Base-by-base conservation (phyloP, 2,113 vertebrate genomes). In the Phaethon lepturus region DNA sequence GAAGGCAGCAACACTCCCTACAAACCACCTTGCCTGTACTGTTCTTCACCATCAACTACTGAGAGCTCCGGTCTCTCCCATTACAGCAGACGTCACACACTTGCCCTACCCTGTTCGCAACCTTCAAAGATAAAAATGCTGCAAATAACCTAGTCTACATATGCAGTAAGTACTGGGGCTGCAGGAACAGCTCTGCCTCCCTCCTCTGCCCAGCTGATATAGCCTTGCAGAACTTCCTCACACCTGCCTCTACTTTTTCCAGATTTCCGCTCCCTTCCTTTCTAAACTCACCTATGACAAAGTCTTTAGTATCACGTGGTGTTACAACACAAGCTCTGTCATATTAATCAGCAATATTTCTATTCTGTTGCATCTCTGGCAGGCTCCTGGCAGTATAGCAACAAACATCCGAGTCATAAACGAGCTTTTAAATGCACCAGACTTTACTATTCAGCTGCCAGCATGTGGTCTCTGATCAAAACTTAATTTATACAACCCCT, bases 341-440 rank as follows among this genome's bases (percentile, higher is more conserved):
- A 45, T 56, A 87, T 91, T 86, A 86, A 95, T 76, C 91, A 96
- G 74, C 84, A 94, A 67, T 93, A 79, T 88, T 91, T 97, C 79
- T 50, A 87, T 91, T 94, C 74, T 17, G 8, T 53, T 40, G 31
- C 58, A 76, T 78, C 77, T 94, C 92, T 95, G 67, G 38, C 77
- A 82, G 74, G 56, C 56, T 90, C 31, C 77, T 91, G 62, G 81
- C 81, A 93, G 63, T 76, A 82, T 2, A 88, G 74, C 58, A 91
- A 86, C 66, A 85, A 94, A 82, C 38, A 89, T 88, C 19, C 19
- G 38, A 73, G 71, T 73, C 94, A 95, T n/a, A 91, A 96, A 91
- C 35, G 74, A 94, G 91, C 53, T 93, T 93, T 87, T 86, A 94
- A 96, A 35, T 55, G 38, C 74, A 88, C 15, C 69, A 88, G 80